Conservation (phyloP, 1,140 invertebrate genomes). For the Steinernema khuongi region DNA sequence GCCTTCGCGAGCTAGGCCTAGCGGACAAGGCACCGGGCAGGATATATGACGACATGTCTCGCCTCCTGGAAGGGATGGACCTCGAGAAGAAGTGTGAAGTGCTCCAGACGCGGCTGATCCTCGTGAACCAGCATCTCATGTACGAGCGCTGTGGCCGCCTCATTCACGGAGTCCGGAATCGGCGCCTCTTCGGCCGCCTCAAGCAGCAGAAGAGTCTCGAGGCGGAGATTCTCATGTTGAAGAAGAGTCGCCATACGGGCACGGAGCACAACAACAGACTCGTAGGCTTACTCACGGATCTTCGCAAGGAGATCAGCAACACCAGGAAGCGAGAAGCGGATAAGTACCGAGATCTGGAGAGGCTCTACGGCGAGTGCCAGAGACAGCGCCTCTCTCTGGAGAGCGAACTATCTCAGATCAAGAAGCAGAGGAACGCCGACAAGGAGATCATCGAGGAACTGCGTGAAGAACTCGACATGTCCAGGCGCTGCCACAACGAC, state of each 20-base stretch:
- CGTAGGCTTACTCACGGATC: not conserved
- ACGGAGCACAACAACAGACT: not conserved
- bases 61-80: constrained; percentile 24
- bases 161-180: constrained; percentile 28
- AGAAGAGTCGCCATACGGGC: not conserved
- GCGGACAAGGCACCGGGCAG: constrained; percentile 28
- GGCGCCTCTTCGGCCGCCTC: constrained; percentile 27
- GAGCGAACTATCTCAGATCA: not conserved
- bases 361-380: not conserved
- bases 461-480: not conserved
- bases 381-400: not conserved
- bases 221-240: not conserved
- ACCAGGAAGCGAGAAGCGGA: not conserved
- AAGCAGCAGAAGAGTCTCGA: constrained; percentile 27
- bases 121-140: constrained; percentile 37
- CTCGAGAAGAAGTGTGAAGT: constrained; percentile 29
- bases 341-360: not conserved
- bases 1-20: constrained; percentile 27
- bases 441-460: not conserved
- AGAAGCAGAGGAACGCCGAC: not conserved
- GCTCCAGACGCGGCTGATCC: constrained; percentile 24
- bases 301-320: not conserved
- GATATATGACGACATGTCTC: constrained; percentile 35
- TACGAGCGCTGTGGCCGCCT: constrained; percentile 35
- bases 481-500: not conserved